Conservation (phyloP, 2,113 vertebrate genomes). For the Candoia aspera region DNA sequence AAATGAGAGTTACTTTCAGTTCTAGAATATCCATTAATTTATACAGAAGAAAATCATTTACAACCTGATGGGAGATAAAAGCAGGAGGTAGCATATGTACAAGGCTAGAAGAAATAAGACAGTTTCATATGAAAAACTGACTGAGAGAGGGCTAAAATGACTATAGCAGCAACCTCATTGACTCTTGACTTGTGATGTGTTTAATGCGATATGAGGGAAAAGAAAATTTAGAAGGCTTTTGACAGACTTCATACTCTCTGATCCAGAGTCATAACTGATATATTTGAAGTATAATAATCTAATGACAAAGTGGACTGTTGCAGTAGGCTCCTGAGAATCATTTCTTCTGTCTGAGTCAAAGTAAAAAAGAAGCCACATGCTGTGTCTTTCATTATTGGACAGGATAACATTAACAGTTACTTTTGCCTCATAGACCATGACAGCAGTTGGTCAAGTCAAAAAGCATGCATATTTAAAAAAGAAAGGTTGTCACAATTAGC, state of each 20-base stretch:
- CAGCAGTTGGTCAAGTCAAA: no score
- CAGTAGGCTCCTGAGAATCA: slow-evolving; percentile 4
- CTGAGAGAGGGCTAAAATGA: neutral
- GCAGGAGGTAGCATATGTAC: neutral
- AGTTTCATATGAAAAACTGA: slow-evolving; percentile 38
- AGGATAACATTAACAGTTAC: neutral
- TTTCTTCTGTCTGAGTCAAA: slow-evolving; percentile 13
- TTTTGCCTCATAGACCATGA: slow-evolving; percentile 9
- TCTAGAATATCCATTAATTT: slow-evolving; percentile 1
- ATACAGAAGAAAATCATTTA: slow-evolving; percentile 10
- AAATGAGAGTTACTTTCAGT: neutral
- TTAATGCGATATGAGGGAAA: slow-evolving; percentile 29
- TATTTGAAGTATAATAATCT: slow-evolving; percentile 41
- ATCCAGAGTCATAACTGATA: slow-evolving; percentile 38
- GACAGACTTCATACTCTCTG: slow-evolving; percentile 44
- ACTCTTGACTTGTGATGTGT: slow-evolving; percentile 45
- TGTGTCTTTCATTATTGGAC: neutral
- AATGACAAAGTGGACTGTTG: slow-evolving; percentile 25
- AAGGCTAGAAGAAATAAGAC: slow-evolving; percentile 14
- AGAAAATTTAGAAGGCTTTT: slow-evolving; percentile 37
- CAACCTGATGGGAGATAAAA: neutral
- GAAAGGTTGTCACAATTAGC: neutral
- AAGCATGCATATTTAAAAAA: neutral
- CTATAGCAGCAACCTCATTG: slow-evolving; percentile 20
- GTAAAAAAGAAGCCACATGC: neutral